Conservation (phyloP, 2,113 vertebrate species). For the Bombycilla garrulus region DNA sequence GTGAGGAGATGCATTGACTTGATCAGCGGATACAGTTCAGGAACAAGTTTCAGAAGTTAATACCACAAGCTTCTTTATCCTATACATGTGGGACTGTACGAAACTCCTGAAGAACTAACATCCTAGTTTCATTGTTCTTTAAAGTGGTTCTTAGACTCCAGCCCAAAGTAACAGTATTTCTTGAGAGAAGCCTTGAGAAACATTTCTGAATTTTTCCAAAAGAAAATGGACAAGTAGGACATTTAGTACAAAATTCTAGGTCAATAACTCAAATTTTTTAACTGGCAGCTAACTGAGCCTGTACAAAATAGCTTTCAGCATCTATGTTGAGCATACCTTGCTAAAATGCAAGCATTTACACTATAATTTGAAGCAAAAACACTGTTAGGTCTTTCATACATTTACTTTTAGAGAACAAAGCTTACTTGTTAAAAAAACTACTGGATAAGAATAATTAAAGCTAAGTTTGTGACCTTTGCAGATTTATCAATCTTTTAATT, state of each 20-base stretch:
- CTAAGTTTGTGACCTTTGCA: neutral
- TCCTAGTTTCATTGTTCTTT: neutral
- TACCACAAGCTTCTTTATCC: neutral
- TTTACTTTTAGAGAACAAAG: neutral
- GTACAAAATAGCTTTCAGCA: neutral
- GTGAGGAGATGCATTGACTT: neutral
- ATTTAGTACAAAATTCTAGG: neutral
- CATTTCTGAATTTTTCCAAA: neutral
- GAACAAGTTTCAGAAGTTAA: neutral
- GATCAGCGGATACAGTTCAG: fast-evolving
- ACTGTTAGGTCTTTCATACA: neutral
- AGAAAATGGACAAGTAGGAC: neutral
- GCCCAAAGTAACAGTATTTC: neutral
- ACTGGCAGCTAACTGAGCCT: neutral
- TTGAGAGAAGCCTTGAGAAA: neutral
- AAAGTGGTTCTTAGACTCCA: neutral
- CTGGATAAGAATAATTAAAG: neutral
- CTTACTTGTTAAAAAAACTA: neutral
- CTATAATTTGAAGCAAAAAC: neutral
- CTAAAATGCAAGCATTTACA: neutral
- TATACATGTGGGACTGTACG: neutral
- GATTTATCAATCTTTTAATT: neutral
- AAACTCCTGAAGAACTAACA: neutral
- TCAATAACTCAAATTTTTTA: neutral
- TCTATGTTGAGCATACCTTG: neutral